A percentile compares a stretch with the other conserved stretches of the same genome.
phyloP scores from a whole-genome alignment of 2,888 invertebrate genomes.

The Chouioia cunea region DNA sequence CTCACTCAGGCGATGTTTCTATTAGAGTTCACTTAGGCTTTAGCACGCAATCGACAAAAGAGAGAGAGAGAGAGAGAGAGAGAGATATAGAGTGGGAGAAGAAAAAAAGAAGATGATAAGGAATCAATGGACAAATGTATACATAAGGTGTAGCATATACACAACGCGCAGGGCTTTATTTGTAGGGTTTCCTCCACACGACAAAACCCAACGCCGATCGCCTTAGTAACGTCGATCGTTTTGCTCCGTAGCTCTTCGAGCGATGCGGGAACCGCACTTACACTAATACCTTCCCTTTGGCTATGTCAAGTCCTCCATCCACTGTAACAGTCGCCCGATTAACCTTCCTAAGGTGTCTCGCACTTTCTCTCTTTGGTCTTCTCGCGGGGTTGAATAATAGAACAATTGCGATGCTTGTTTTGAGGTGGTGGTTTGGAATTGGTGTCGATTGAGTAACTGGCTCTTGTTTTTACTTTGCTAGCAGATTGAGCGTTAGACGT shows the following conservation, averaged over 20 bases:
- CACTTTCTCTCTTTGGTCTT: constrained; percentile 8
- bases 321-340: constrained; percentile 19
- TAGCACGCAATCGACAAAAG: no score
- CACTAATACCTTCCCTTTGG: constrained; percentile 14
- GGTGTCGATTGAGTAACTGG: no score
- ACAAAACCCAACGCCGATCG: constrained; percentile 68
- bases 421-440: no score
- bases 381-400: no score
- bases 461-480: no score
- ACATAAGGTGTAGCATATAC: constrained; percentile 11
- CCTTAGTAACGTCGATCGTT: constrained; percentile 66
- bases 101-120: neutral
- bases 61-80: neutral
- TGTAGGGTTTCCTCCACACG: constrained; percentile 66
- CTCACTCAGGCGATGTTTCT: no score
- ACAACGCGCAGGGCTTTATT: neutral
- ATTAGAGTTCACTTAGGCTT: no score
- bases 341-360: constrained; percentile 48
- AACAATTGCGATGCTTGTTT: no score
- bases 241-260: constrained; percentile 52
- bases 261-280: constrained; percentile 20
- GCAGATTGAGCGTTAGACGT: no score
- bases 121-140: neutral
- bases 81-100: neutral
- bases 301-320: neutral